Base-by-base conservation (phyloP, 23 tunicate species). In the Styela clava region DNA sequence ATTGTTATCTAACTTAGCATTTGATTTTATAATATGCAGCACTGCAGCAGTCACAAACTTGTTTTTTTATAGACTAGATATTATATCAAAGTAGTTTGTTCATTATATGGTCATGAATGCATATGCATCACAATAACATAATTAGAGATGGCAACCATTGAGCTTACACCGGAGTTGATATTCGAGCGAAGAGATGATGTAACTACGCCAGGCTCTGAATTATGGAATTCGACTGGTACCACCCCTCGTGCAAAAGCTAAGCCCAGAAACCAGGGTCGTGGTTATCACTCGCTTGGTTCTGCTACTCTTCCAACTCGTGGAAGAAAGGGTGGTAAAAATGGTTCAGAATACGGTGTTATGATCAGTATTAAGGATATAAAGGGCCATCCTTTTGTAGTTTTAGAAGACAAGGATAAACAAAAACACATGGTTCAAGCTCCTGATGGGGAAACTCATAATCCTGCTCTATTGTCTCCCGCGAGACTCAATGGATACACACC, bases 391-490 rank as follows among this genome's bases (percentile, higher is more conserved):
- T 89, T 89, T 44, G 95, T 89, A 2, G 79, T 89, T 24, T 69
- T 89, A 51, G 89, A 89, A 74, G 95, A 89, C 79, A 89, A 89
- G 52, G 89, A 89, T 22, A 89, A 89, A 2, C 95, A 89, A 68
- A 78, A 88, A 33, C 95, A 89, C 67, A 85, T 89, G 89, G 95
- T 89, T 7, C 89, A 86, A 28, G 95, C 95, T n/a, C 95, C 95
- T 61, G 95, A 82, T 64, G 88, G 85, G 1, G 79, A 74, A 22
- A 81, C 89, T 52, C 84, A 77, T 37, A 81, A 61, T 27, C 84
- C 94, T 9, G 76, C 87, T 18, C 71, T 52, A 21, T 33, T 33
- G 29, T 35, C 79, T 5, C 26, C 69, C 34, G 74, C 63, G 24
- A 20, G 81, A 29, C 88, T 33, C 20, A 86, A 86, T 61, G 89